These are phyloP conservation scores for Miltochrista miniata DNA, from an alignment of 2,888 invertebrate genomes.

Conservation along the genomic window DNA sequence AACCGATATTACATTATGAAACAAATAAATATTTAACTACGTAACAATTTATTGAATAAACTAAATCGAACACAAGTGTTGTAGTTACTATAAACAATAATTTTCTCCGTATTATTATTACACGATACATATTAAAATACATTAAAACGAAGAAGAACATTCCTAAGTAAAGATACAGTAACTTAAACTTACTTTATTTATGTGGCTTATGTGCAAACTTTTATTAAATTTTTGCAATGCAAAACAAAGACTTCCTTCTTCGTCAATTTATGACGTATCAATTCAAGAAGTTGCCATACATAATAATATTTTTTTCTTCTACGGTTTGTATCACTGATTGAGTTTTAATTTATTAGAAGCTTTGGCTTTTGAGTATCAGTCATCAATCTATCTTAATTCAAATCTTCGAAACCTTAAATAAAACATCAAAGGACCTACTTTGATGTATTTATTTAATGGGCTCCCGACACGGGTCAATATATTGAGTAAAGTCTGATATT, in stretches of 20 bases:
- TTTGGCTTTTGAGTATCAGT: no score
- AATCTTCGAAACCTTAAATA: no score
- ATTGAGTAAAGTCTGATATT: no score
- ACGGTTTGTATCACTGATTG: no score
- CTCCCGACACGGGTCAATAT: no score
- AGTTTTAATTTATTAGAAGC: no score
- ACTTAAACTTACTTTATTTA: constrained; percentile 23
- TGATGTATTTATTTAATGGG: no score
- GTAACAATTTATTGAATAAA: constrained; percentile 16
- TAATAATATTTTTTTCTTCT: not conserved
- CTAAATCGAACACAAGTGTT: constrained; percentile 9
- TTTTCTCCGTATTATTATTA: constrained; percentile 11
- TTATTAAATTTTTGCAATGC: constrained; percentile 20
- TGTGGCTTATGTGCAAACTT: constrained; percentile 13
- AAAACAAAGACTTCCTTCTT: constrained; percentile 40
- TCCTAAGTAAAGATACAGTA: constrained; percentile 1
- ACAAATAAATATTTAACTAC: constrained; percentile 2
- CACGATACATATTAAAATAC: not conserved
- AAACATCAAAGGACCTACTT: no score
- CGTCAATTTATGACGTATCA: constrained; percentile 27
- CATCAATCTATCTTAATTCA: no score
- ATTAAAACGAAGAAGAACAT: not conserved
- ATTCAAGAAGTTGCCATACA: constrained; percentile 15
- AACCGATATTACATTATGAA: not conserved
- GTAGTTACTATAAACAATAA: constrained; percentile 13